Percentiles rank a stretch among this genome's conserved stretches.
phyloP scores from a whole-genome alignment of 2,797 vertebrate genomes.

The Melanotaenia pygmaea region DNA sequence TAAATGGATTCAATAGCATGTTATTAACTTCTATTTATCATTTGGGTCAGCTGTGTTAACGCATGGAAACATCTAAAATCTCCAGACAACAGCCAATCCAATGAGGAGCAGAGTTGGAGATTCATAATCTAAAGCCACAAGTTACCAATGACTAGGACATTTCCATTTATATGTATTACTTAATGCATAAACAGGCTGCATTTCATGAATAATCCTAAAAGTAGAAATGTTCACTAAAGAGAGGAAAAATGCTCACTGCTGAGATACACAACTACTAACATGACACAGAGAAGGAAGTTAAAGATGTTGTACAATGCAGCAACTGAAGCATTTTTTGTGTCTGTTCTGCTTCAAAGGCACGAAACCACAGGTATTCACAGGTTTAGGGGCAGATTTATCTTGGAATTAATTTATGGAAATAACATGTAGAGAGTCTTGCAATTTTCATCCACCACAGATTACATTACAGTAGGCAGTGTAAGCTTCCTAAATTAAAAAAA shows the following conservation, averaged over 20 bases:
- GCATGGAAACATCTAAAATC: neutral
- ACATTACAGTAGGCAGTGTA: neutral
- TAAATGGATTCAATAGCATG: no score
- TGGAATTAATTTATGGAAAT: conserved; percentile 52
- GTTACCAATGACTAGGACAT: neutral
- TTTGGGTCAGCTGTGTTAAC: no score
- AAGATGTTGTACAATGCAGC: conserved; percentile 51
- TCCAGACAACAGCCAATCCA: neutral
- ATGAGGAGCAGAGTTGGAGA: neutral
- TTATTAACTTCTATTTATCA: no score
- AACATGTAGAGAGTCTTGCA: conserved; percentile 3
- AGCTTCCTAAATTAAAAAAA: neutral
- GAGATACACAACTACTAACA: conserved; percentile 28
- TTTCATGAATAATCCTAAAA: neutral
- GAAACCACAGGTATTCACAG: conserved; percentile 61
- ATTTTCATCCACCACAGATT: conserved; percentile 37
- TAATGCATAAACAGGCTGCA: neutral
- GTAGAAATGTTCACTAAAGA: neutral
- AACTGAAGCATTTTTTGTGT: conserved; percentile 45
- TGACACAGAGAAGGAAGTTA: conserved; percentile 28
- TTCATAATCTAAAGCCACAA: neutral
- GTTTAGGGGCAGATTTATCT: conserved; percentile 25
- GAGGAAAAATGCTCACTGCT: neutral
- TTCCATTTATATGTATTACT: neutral
- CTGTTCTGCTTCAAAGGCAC: conserved; percentile 34